A percentile compares a stretch with the other conserved stretches of the same genome.
Evolutionary conservation across 1,140 invertebrate species (phyloP).

Genomic region (Homarus americanus): DNA sequence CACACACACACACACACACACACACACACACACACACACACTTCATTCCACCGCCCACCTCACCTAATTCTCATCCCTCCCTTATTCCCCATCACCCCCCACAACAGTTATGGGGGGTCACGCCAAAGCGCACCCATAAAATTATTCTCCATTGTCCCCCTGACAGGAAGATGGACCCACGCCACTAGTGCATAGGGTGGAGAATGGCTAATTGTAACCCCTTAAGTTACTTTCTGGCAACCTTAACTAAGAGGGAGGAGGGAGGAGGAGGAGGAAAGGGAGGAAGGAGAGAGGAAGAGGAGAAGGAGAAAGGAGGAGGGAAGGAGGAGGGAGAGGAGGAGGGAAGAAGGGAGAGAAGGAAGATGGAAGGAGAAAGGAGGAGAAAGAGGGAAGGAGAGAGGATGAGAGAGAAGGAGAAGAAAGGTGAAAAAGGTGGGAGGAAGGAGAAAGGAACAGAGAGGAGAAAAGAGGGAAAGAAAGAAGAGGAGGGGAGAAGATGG

Average conservation of each 20-base stretch:
- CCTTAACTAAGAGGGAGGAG: slow-evolving; percentile 18
- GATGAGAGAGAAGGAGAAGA: background rate
- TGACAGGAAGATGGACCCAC: too few species aligned
- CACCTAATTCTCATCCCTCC: too few species aligned
- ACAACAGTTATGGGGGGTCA: too few species aligned
- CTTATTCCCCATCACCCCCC: too few species aligned
- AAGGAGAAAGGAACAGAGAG: background rate
- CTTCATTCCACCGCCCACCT: too few species aligned
- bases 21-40: too few species aligned
- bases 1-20: too few species aligned
- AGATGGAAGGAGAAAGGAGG: background rate
- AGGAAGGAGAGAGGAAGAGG: slow-evolving; percentile 19
- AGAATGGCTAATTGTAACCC: too few species aligned
- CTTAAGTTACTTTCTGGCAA: too few species aligned
- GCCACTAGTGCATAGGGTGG: too few species aligned
- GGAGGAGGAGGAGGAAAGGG: slow-evolving; percentile 11
- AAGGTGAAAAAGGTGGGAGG: background rate
- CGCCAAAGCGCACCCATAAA: too few species aligned
- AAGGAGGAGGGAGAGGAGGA: background rate
- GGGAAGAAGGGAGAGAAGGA: background rate
- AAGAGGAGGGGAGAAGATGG: background rate
- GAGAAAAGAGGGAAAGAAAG: background rate
- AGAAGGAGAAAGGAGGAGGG: background rate
- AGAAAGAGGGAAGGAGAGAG: background rate
- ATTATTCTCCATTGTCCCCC: too few species aligned